Base-by-base conservation (phyloP, 2,113 vertebrate genomes). In the Vanacampus margaritifer region DNA sequence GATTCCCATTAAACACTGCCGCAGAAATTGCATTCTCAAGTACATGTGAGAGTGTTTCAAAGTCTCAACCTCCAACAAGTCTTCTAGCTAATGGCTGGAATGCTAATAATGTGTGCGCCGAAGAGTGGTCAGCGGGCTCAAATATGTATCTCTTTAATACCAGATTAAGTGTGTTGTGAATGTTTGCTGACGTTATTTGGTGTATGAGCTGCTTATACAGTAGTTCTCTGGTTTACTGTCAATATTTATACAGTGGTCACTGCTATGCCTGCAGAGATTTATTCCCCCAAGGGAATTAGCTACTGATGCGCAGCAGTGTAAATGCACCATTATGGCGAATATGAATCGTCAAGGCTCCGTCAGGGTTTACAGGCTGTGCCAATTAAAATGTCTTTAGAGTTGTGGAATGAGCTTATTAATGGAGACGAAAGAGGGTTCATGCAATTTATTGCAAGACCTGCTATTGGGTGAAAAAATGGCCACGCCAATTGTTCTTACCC, bases 221-320 rank as follows among this genome's bases (percentile, higher is more conserved):
- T 41, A 11, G 0, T 65, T 60, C 76, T 72, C 71, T 71, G 32
- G 54, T 1, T 36, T 39, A 67, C 73, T 61, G 79, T 84, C 86
- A 82, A 87, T 87, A 89, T 91, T 82, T 85, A 83, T 70, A 67
- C 71, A 64, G 81, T 87, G 85, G 88, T 90, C 87, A 88, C 71
- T 75, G 77, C 83, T 86, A 78, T 75, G 83, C 81, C 85, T 61
- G 71, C 61, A 56, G 66, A 84, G 86, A 89, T 89, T 82, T 69
- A 89, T 91, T 86, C 89, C 90, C 87, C 85, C 17, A 23, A 85
- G 89, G 87, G 89, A 90, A 89, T 87, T 82, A 84, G 79, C 76
- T 56, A 67, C 82, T 84, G 75, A 88, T 88, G 76, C 45, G 13
- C 68, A 51, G 67, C 71, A 68, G 68, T 80, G 78, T 84, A 87